Base-by-base conservation (phyloP, 2,797 vertebrate species). In the Brachyalestes nurse region DNA sequence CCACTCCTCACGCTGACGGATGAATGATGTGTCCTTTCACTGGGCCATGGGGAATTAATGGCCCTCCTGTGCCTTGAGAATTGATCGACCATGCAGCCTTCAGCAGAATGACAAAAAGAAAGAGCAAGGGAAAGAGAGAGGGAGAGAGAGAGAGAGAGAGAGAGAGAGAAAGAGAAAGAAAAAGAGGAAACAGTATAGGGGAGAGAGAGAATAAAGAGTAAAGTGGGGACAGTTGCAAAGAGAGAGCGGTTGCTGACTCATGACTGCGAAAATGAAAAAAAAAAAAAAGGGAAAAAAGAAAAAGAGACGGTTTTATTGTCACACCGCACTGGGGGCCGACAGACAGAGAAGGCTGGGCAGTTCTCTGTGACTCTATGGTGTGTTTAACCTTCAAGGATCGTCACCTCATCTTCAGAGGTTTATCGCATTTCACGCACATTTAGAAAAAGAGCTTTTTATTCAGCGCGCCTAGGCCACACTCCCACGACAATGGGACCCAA, bases 241-340 rank as follows among this genome's bases (percentile, higher is more conserved):
- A 87, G 80, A 57, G 71, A 53, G 82, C 40, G 75, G 49, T 65
- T 85, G 87, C 85, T 84, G 86, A 82, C 61, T 82, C 57, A 79
- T 71, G 75, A 79, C 45, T 75, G 23, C 14, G 2, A 23, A 74
- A 40, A 21, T 73, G 9, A 9, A 61, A 51, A 65, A 71, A 79
- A 88, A 83, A 69, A 6, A 58, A 17, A 25, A 88, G 70, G 3
- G 3, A 28, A 83, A 72, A 14, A 45, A 49, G n/a, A 71, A 78
- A 88, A 82, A 73, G 51, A 55, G 70, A 16, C 87, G 87, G 62
- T 91, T 91, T 88, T 78, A 87, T 91, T 90, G 85, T 88, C 80
- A 79, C 82, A 81, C 87, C 78, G 76, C 87, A 87, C 82, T 69
- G 81, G 76, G 76, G 65, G 21, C 61, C 60, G 71, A 70, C 71